Percentiles rank a stretch among this genome's conserved stretches.
phyloP scores from a whole-genome alignment of 2,888 invertebrate species.

The Dasysyrphus albostriatus region DNA sequence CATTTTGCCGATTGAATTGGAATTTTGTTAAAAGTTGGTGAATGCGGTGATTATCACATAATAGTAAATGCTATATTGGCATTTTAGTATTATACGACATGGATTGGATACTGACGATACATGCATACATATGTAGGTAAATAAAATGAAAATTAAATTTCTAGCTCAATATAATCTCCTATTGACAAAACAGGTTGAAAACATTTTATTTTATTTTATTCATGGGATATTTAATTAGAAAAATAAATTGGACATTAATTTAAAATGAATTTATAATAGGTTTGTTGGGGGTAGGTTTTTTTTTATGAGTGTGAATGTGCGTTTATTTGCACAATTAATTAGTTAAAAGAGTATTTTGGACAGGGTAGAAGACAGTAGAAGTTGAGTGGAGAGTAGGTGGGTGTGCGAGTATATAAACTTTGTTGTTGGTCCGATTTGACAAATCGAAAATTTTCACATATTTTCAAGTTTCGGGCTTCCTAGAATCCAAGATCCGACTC shows the following conservation, averaged over 20 bases:
- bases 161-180: constrained; percentile 26
- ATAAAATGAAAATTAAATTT: constrained; percentile 60
- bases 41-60: constrained; percentile 72
- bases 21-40: constrained; percentile 44
- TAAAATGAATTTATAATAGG: constrained; percentile 69
- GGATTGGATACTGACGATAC: background rate
- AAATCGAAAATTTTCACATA: too few species aligned
- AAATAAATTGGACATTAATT: constrained; percentile 73
- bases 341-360: constrained; percentile 11
- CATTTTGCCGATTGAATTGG: constrained; percentile 61
- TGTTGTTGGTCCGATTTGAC: too few species aligned
- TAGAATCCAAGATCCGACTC: too few species aligned
- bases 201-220: constrained; percentile 44
- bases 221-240: constrained; percentile 70
- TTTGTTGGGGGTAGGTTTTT: constrained; percentile 26
- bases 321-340: constrained; percentile 70
- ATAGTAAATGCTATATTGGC: constrained; percentile 43
- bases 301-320: constrained; percentile 38
- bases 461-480: too few species aligned
- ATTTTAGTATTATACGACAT: background rate
- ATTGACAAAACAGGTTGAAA: constrained; percentile 26
- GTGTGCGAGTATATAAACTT: too few species aligned
- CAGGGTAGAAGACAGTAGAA: too few species aligned
- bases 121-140: too few species aligned
- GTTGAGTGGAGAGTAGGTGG: background rate